These are phyloP conservation scores for Microctenopoma lineatum DNA, from an alignment of 2,797 vertebrate genomes.

Conservation along the genomic window DNA sequence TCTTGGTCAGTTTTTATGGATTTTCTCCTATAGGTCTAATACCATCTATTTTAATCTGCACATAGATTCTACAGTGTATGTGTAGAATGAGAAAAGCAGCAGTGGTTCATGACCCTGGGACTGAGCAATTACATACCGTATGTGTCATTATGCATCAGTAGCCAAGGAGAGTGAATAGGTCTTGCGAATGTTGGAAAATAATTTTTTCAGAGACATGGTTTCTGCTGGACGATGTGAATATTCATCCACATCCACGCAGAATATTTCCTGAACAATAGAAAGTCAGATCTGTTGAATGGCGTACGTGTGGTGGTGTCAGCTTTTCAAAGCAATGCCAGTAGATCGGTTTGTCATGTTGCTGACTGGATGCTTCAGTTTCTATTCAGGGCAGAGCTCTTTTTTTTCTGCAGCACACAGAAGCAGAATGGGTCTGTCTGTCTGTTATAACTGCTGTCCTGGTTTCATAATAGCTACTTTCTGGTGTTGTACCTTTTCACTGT, in stretches of 20 bases:
- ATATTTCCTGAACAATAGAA: constrained; percentile 44
- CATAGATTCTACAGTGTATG: not conserved
- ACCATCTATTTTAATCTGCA: not conserved
- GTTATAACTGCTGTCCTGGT: constrained; percentile 55
- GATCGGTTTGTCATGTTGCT: constrained; percentile 79
- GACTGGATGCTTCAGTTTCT: constrained; percentile 74
- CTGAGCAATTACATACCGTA: not conserved
- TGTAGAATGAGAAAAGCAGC: too few relatives aligned
- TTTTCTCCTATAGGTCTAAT: not conserved
- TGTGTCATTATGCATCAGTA: constrained; percentile 6
- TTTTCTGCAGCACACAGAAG: constrained; percentile 42
- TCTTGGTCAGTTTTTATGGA: not conserved
- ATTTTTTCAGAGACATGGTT: constrained; percentile 7
- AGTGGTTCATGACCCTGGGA: constrained; percentile 5
- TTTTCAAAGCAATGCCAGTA: constrained; percentile 59
- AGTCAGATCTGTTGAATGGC: constrained; percentile 28
- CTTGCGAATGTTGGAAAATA: constrained; percentile 1
- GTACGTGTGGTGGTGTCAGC: constrained; percentile 61
- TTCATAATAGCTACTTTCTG: constrained; percentile 37
- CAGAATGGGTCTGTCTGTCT: constrained; percentile 54
- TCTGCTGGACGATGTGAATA: constrained; percentile 12
- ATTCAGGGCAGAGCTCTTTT: constrained; percentile 66
- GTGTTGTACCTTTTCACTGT: constrained; percentile 18
- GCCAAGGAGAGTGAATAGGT: constrained; percentile 4
- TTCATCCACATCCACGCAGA: constrained; percentile 19